Percentiles rank a stretch among this genome's conserved stretches.
Evolutionary conservation across 2,888 invertebrate species (phyloP).

Genomic region (Platycheirus rosarum): DNA sequence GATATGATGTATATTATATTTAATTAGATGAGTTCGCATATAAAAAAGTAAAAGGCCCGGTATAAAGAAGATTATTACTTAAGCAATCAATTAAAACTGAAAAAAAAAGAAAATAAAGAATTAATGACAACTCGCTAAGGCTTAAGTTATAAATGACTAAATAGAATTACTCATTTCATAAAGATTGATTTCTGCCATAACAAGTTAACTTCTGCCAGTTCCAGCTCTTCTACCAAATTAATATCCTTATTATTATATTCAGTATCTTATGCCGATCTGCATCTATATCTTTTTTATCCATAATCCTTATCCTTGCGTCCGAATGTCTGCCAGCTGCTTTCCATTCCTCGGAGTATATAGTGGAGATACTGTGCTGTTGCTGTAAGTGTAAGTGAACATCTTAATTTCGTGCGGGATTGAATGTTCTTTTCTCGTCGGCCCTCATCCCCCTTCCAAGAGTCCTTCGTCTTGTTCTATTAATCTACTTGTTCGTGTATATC

Average conservation of each 20-base stretch:
- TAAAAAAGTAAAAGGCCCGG: no score
- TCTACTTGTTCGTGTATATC: conserved; percentile 41
- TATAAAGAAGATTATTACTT: no score
- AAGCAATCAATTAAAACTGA: background rate
- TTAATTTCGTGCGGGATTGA: conserved; percentile 22
- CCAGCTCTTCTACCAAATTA: background rate
- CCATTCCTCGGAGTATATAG: conserved; percentile 29
- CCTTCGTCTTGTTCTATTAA: conserved; percentile 27
- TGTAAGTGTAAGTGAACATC: conserved; percentile 32
- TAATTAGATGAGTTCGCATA: no score
- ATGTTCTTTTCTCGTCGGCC: conserved; percentile 3
- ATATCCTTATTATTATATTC: background rate
- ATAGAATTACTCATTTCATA: conserved; percentile 13
- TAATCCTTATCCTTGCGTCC: conserved; percentile 47
- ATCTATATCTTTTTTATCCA: conserved; percentile 50
- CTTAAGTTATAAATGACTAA: conserved; percentile 2
- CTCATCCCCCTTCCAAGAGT: background rate
- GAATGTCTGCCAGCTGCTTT: conserved; percentile 54
- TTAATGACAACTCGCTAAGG: conserved; percentile 1
- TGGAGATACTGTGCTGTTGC: no score
- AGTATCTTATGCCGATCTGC: conserved; percentile 16
- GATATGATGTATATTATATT: no score
- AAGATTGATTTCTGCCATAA: conserved; percentile 40
- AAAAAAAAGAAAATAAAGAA: conserved; percentile 6
- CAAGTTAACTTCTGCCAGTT: conserved; percentile 33